Evolutionary conservation across 2,113 vertebrate species (phyloP).

Genomic region (Calcarius ornatus): DNA sequence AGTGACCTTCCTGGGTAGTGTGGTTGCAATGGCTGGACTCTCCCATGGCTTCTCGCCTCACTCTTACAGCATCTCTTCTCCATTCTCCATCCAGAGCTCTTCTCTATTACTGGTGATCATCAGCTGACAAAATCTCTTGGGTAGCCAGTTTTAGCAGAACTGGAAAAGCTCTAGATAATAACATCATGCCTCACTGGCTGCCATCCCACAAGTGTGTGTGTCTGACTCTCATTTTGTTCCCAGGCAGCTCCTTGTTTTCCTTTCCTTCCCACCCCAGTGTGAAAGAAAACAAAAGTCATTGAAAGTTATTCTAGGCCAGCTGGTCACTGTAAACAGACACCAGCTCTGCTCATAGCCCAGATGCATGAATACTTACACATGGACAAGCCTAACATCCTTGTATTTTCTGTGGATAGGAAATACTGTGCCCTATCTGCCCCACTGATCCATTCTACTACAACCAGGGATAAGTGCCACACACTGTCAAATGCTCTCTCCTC

Average conservation of each 20-base stretch:
- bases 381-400: background rate
- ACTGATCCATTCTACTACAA: background rate
- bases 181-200: background rate
- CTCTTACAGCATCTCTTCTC: fast-evolving
- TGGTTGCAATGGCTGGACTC: background rate
- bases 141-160: background rate
- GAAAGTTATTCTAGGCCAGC: background rate
- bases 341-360: background rate
- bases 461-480: background rate
- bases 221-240: background rate
- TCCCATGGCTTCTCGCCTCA: fast-evolving
- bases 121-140: background rate
- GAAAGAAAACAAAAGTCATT: background rate
- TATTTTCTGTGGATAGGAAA: background rate
- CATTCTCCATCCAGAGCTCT: background rate
- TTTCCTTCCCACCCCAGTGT: background rate
- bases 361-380: background rate
- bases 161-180: background rate
- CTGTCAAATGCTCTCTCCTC: background rate
- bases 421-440: background rate
- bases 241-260: background rate
- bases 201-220: background rate
- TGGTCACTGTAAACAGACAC: background rate
- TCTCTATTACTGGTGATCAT: background rate
- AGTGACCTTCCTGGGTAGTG: background rate